Evolutionary conservation across 2,888 invertebrate species (phyloP), one percentile per base, ranked within the genome.

Genomic region (Spilosoma lubricipeda): DNA sequence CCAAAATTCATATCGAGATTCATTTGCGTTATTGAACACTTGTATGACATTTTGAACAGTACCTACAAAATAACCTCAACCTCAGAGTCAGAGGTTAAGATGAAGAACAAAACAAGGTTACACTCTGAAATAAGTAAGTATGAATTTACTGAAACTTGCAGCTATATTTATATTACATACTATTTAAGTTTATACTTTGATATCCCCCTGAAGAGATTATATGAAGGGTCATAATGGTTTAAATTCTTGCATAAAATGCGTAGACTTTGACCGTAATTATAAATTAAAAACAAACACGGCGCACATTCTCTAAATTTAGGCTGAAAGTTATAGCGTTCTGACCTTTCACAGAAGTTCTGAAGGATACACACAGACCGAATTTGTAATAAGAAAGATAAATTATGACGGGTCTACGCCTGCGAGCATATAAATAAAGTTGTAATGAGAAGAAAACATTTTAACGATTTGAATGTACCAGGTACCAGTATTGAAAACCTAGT

Each of bases 201-300:
- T 23, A 52, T 23, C 52, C 9, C 20, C 23, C 23, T 52, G 23
- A 23, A 52, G 52, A 23, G 8, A 23, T 52, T 52, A 8, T 52
- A 52, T 52, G 23, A 48, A 52, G 9, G 8, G 52, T 18, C 23
- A 23, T 52, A 52, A 52, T 52, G 52, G 52, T 52, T 18, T 23
- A 52, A 52, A 52, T 52, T 23, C 52, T 52, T 52, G 23, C 52
- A 23, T 0, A 23, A 23, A 52, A 52, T 52, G 23, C 52, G 52
- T 23, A 52, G 52, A 52, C 48, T 48, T 48, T 68, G 56, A 68
- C 67, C 72, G 66, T 36, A 68, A 71, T 69, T 74, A 42, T 73
- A 56, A 73, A 78, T 76, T 68, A 71, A 76, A 78, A 79, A 72
- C 68, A 79, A 80, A 76, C 52, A 77, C 36, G 18, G 63, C 30